These are phyloP conservation scores for Lasioglossum albipes DNA, from an alignment of 1,140 invertebrate species.

Conservation along the genomic window DNA sequence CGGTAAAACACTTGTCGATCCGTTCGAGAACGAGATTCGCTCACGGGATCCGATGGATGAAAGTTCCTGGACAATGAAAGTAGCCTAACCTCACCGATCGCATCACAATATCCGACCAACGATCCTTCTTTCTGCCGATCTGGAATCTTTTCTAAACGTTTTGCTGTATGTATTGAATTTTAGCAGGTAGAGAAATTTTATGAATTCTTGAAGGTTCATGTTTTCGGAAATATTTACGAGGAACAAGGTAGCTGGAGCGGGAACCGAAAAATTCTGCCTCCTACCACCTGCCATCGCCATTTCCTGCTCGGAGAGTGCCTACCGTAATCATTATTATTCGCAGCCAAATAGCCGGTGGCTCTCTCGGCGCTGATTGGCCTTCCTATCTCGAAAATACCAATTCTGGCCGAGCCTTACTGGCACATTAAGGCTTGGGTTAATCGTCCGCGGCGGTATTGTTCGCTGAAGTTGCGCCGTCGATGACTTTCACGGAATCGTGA, in stretches of 20 bases:
- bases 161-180: too few relatives aligned
- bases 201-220: too few relatives aligned
- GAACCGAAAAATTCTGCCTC: slow-evolving; percentile 50
- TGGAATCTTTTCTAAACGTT: too few relatives aligned
- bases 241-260: slow-evolving; percentile 21
- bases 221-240: slow-evolving; percentile 29
- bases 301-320: slow-evolving; percentile 64
- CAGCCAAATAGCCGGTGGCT: slow-evolving; percentile 56
- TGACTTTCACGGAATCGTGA: neutral
- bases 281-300: slow-evolving; percentile 59
- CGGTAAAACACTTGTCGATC: slow-evolving; percentile 43
- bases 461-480: neutral
- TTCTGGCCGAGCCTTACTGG: slow-evolving; percentile 25
- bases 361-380: slow-evolving; percentile 49
- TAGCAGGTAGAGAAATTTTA: too few relatives aligned
- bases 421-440: slow-evolving; percentile 41
- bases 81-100: neutral
- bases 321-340: slow-evolving; percentile 66
- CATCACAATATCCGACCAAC: too few relatives aligned
- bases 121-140: too few relatives aligned
- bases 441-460: slow-evolving; percentile 20
- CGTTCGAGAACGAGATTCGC: neutral
- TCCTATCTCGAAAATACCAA: slow-evolving; percentile 53
- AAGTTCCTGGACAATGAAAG: neutral
- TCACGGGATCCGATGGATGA: neutral